Conservation (phyloP, 2,888 invertebrate species). For the Danaus chrysippus region DNA sequence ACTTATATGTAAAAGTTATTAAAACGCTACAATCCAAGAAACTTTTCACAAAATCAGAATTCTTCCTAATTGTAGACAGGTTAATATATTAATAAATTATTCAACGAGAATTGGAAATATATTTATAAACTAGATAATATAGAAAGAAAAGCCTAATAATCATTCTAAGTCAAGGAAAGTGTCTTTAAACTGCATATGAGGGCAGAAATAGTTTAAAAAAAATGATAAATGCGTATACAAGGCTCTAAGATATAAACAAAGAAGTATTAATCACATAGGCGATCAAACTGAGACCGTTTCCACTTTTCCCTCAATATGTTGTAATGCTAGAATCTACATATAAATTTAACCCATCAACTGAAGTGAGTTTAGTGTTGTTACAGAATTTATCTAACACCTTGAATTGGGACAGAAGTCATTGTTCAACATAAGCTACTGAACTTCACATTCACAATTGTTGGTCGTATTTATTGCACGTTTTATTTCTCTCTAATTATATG, state of each 20-base stretch:
- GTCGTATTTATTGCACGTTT: no score
- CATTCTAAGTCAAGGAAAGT: not conserved
- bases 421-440: no score
- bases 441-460: no score
- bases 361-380: slow-evolving; percentile 11
- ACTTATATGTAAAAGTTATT: no score
- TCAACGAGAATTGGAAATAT: no score
- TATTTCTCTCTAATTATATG: no score
- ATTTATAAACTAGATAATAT: no score
- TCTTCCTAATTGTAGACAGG: no score
- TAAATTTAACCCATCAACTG: slow-evolving; percentile 17
- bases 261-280: slow-evolving; percentile 14
- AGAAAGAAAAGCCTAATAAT: no score
- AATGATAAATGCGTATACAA: not conserved
- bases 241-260: slow-evolving; percentile 5
- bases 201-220: not conserved
- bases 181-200: not conserved
- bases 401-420: not conserved
- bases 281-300: slow-evolving; percentile 12
- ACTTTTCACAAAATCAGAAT: no score
- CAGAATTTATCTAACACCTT: not conserved
- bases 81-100: no score
- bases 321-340: slow-evolving; percentile 17
- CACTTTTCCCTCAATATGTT: slow-evolving; percentile 18
- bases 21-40: no score